These are phyloP conservation scores for Megathymus violae DNA, from an alignment of 1,140 invertebrate species.

Conservation along the genomic window DNA sequence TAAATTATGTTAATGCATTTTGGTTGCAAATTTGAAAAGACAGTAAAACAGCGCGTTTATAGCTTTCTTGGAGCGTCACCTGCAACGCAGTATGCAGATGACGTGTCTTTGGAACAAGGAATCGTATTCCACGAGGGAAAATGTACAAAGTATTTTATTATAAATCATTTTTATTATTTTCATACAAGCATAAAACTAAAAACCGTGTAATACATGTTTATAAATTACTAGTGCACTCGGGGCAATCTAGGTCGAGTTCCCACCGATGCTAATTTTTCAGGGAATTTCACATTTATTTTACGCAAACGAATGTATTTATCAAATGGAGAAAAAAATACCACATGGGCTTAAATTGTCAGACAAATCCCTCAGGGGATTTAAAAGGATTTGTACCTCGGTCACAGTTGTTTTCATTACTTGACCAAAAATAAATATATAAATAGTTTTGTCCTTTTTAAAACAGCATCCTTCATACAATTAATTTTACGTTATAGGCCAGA, in stretches of 20 bases:
- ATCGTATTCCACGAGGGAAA: too few species aligned
- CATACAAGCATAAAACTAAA: not conserved
- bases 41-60: too few species aligned
- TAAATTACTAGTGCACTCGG: not conserved
- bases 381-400: not conserved
- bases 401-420: not conserved
- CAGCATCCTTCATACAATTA: too few species aligned
- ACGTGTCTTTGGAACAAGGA: too few species aligned
- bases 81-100: too few species aligned
- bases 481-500: too few species aligned
- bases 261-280: conserved; percentile 13
- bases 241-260: conserved; percentile 2
- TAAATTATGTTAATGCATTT: too few species aligned
- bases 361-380: not conserved
- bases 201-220: not conserved
- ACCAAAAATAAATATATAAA: too few species aligned
- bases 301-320: not conserved
- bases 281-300: not conserved
- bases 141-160: too few species aligned
- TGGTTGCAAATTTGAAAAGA: too few species aligned
- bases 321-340: not conserved
- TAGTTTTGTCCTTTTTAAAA: too few species aligned
- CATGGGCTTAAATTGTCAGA: not conserved
- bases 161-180: not conserved
- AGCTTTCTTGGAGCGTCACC: too few species aligned